Percentiles rank a stretch among this genome's conserved stretches.
phyloP scores from a whole-genome alignment of 2,888 invertebrate species.

The Abscondita cerata region DNA sequence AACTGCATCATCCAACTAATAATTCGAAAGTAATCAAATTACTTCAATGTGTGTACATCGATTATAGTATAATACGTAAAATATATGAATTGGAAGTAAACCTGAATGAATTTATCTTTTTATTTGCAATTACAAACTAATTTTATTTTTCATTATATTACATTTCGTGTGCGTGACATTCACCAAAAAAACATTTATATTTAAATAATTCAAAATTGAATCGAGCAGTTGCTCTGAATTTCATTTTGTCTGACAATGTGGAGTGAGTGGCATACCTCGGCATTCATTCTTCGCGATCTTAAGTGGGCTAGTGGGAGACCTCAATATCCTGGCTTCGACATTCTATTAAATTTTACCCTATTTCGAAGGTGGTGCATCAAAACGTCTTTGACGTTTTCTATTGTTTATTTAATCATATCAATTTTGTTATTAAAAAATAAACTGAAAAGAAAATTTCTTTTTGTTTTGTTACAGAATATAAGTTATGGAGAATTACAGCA shows the following conservation, averaged over 20 bases:
- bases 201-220: slow-evolving; percentile 24
- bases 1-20: too few species aligned
- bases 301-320: slow-evolving; percentile 52
- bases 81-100: too few species aligned
- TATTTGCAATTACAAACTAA: neutral
- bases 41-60: too few species aligned
- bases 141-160: neutral
- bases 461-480: neutral
- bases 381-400: too few species aligned
- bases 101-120: too few species aligned
- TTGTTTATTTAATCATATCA: too few species aligned
- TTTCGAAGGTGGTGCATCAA: slow-evolving; percentile 29
- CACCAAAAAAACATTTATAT: slow-evolving; percentile 5
- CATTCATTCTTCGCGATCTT: slow-evolving; percentile 46
- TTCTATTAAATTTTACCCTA: slow-evolving; percentile 48
- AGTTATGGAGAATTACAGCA: slow-evolving; percentile 77
- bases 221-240: slow-evolving; percentile 24
- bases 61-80: too few species aligned
- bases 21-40: too few species aligned
- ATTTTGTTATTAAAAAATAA: neutral
- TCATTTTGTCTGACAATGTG: slow-evolving; percentile 44
- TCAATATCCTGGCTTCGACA: slow-evolving; percentile 52
- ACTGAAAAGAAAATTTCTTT: neutral
- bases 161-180: neutral
- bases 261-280: slow-evolving; percentile 50